phyloP scores from a whole-genome alignment of 2,113 vertebrate species.

The Sigmodon hispidus region DNA sequence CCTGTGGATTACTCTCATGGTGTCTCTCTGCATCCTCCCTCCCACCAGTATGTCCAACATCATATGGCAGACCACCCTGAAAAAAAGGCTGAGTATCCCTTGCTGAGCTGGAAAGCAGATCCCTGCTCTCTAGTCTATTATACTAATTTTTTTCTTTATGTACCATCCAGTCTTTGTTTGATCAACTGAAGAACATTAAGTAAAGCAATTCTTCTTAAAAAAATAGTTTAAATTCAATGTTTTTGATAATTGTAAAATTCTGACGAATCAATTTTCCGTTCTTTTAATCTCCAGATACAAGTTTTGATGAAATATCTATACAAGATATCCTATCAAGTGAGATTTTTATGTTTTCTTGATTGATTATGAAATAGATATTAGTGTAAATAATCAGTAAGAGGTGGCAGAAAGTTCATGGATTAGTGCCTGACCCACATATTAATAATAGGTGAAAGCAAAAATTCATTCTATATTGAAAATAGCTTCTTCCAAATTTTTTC shows the following conservation, averaged over 20 bases:
- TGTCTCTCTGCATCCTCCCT: neutral
- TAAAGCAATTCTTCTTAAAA: neutral
- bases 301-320: neutral
- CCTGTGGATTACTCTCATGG: too few species aligned
- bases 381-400: neutral
- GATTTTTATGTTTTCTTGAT: neutral
- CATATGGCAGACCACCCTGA: too few species aligned
- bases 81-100: neutral
- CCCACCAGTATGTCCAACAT: too few species aligned
- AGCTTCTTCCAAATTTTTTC: neutral
- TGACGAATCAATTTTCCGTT: neutral
- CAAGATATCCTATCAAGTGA: neutral
- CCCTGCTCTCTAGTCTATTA: neutral
- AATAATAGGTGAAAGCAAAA: neutral
- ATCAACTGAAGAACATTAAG: neutral
- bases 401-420: neutral
- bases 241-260: neutral
- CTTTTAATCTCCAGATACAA: neutral
- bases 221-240: conserved; percentile 31
- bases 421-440: neutral
- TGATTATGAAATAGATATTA: neutral
- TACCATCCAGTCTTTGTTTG: neutral
- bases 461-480: neutral
- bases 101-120: neutral
- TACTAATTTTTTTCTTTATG: neutral